Evolutionary conservation across 30 jellyfish, hydroid and myxozoan genomes (phyloP).

Genomic region (Aurelia sp.): DNA sequence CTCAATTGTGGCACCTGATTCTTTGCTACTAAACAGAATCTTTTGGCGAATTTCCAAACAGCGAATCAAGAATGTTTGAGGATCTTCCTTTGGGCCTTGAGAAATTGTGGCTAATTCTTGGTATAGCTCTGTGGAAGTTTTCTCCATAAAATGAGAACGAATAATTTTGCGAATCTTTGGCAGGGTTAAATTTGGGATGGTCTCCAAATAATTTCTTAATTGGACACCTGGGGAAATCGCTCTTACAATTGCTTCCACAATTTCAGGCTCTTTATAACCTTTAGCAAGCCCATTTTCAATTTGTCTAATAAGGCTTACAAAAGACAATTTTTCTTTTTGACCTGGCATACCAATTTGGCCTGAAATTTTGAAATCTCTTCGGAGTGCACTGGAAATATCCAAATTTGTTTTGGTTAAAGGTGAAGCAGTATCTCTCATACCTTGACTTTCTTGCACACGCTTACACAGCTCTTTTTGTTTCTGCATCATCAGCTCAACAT

Average conservation of each 20-base stretch:
- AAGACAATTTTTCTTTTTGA: too few species aligned
- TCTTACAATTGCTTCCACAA: neutral
- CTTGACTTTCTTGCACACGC: too few species aligned
- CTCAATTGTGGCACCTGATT: constrained; percentile 40
- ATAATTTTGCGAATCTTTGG: constrained; percentile 4
- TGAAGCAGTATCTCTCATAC: too few species aligned
- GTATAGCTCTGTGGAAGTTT: constrained; percentile 32
- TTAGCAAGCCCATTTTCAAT: too few species aligned
- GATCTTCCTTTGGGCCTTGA: constrained; percentile 26
- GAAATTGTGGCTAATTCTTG: constrained; percentile 32
- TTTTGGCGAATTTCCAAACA: constrained; percentile 17
- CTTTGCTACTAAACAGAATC: constrained; percentile 12
- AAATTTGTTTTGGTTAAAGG: too few species aligned
- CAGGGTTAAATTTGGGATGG: constrained; percentile 8
- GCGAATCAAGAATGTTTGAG: constrained; percentile 5
- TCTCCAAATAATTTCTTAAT: constrained; percentile 36
- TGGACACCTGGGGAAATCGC: constrained; percentile 43
- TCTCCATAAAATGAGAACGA: constrained; percentile 26
- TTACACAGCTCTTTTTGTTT: too few species aligned
- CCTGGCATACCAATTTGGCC: too few species aligned
- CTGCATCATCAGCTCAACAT: too few species aligned
- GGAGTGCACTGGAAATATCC: too few species aligned
- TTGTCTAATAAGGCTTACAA: too few species aligned
- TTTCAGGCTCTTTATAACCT: too few species aligned
- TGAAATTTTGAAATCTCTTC: too few species aligned